Evolutionary conservation across 1,140 invertebrate genomes (phyloP).

Genomic region (Drosophila ogumai): DNA sequence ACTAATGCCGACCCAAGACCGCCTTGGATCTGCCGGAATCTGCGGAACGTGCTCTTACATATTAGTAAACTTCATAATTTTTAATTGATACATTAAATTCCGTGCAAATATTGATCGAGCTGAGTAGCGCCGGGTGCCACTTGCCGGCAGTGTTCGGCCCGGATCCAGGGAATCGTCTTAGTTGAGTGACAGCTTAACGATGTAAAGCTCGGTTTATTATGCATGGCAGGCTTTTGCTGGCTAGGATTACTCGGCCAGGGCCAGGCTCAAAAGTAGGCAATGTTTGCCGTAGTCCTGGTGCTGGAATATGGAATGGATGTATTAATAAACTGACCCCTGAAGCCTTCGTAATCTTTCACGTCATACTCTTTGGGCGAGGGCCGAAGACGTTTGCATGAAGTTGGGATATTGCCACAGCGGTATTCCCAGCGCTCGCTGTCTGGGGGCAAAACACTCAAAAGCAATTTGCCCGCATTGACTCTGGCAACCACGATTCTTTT

Average conservation of each 20-base stretch:
- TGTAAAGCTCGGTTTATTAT: slow-evolving; percentile 81
- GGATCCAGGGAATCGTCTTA: slow-evolving; percentile 15
- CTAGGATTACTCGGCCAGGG: slow-evolving; percentile 54
- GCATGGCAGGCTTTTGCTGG: slow-evolving; percentile 48
- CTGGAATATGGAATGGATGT: slow-evolving; percentile 24
- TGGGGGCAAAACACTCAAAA: slow-evolving; percentile 67
- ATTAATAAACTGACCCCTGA: slow-evolving; percentile 35
- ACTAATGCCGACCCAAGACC: slow-evolving; percentile 59
- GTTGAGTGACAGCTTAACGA: slow-evolving; percentile 80
- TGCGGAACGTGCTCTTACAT: slow-evolving; percentile 82
- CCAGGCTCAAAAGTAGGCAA: slow-evolving; percentile 25
- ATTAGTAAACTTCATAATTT: slow-evolving; percentile 85
- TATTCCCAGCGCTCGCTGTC: slow-evolving; percentile 46
- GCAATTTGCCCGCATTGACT: slow-evolving; percentile 72
- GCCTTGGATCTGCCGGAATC: slow-evolving; percentile 24
- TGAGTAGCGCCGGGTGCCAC: slow-evolving; percentile 18
- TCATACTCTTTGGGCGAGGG: slow-evolving; percentile 1
- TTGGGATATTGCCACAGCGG: slow-evolving; percentile 36
- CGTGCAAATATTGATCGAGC: slow-evolving; percentile 76
- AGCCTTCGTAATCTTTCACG: slow-evolving; percentile 16
- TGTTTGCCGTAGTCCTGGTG: slow-evolving; percentile 39
- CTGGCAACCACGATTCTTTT: slow-evolving; percentile 18
- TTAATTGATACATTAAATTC: slow-evolving; percentile 85
- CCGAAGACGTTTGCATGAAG: slow-evolving; percentile 35
- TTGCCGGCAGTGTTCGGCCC: not conserved